A percentile compares a stretch with the other conserved stretches of the same genome.
Evolutionary conservation across 2,888 invertebrate species (phyloP).

Genomic region (Hyposoter dolosus): DNA sequence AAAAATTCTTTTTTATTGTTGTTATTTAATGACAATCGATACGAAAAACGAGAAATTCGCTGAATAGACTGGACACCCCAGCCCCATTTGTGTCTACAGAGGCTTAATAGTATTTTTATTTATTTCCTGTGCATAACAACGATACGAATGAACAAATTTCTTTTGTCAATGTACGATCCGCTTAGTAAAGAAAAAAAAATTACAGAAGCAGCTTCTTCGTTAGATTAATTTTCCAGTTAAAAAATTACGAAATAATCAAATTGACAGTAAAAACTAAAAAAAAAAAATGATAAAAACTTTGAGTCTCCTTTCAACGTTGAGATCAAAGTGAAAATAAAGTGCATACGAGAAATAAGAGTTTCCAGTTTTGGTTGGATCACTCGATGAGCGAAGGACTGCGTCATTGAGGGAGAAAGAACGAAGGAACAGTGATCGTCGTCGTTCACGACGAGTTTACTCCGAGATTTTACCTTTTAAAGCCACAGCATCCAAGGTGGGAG

Average conservation of each 20-base stretch:
- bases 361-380: constrained; percentile 60
- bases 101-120: background rate
- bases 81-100: no score
- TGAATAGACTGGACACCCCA: no score
- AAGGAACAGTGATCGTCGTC: constrained; percentile 25
- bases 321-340: background rate
- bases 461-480: constrained; percentile 74
- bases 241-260: background rate
- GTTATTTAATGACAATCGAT: no score
- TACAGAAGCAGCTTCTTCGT: no score
- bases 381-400: constrained; percentile 52
- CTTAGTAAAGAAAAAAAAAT: no score
- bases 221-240: no score
- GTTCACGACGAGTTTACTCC: constrained; percentile 52
- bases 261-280: background rate
- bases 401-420: constrained; percentile 48
- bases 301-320: background rate
- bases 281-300: background rate
- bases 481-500: constrained; percentile 61
- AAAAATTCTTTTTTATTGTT: no score
- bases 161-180: no score
- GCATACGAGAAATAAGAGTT: constrained; percentile 8
- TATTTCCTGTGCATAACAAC: no score
- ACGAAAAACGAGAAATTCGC: no score
- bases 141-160: no score